Conservation (phyloP, 2,113 vertebrate genomes). For the Lycocorax pyrrhopterus region DNA sequence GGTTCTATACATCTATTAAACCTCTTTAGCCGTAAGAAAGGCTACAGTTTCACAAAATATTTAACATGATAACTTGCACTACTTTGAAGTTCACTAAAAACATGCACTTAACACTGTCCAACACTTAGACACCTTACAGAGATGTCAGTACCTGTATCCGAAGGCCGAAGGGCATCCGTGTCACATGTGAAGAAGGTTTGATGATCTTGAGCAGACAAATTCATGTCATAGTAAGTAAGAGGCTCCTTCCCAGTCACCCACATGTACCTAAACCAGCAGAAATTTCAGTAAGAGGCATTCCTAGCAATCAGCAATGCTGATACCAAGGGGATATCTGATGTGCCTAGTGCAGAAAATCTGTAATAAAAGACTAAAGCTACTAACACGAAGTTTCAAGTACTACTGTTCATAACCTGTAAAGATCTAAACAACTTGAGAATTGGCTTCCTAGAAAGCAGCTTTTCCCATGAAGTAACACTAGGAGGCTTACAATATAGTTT, state of each 20-base stretch:
- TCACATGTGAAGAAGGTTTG: conserved; percentile 98
- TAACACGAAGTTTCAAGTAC: not conserved
- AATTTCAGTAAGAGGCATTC: not conserved
- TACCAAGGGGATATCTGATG: not conserved
- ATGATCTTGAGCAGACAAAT: conserved; percentile 97
- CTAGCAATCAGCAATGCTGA: not conserved
- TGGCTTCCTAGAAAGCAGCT: not conserved
- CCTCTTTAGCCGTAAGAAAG: not conserved
- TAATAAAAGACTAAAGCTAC: not conserved
- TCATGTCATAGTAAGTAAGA: conserved; percentile 98
- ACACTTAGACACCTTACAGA: accelerated
- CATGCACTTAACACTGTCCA: accelerated
- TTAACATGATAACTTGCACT: accelerated
- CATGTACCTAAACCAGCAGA: conserved; percentile 80
- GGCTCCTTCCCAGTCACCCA: conserved; percentile 99
- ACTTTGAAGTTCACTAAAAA: not conserved
- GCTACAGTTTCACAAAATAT: not conserved
- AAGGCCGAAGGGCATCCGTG: conserved; percentile 88
- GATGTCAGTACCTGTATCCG: conserved; percentile 82
- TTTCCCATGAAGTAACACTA: not conserved
- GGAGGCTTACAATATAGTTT: not conserved
- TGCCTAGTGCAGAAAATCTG: not conserved
- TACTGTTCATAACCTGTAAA: not conserved
- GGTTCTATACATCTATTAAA: not conserved
- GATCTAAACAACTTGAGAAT: not conserved